Conservation (phyloP, 2,888 invertebrate genomes). For the Aphidius colemani region DNA sequence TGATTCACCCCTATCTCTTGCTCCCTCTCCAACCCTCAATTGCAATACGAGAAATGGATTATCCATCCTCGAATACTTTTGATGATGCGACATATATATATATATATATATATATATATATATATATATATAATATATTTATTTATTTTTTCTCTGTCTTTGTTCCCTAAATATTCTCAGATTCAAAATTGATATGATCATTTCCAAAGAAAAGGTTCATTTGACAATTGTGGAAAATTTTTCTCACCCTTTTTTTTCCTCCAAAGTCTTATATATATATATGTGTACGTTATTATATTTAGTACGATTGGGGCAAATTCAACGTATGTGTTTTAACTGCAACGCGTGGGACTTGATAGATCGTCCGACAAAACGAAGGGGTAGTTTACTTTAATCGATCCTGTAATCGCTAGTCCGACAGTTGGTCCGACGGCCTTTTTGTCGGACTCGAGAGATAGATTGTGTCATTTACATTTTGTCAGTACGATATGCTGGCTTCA, state of each 20-base stretch:
- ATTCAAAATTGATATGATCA: too few relatives aligned
- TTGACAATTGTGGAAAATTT: background rate
- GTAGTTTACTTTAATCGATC: conserved; percentile 61
- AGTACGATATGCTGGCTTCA: conserved; percentile 55
- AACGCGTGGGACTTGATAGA: conserved; percentile 55
- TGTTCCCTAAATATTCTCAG: background rate
- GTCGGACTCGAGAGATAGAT: conserved; percentile 58
- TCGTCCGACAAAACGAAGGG: conserved; percentile 58
- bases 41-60: conserved; percentile 56
- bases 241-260: background rate
- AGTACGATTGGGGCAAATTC: too few relatives aligned
- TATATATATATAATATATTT: conserved; percentile 19
- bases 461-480: conserved; percentile 61
- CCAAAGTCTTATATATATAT: conserved; percentile 18
- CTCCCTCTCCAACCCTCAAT: conserved; percentile 24
- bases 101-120: too few relatives aligned
- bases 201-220: too few relatives aligned
- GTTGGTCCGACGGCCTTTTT: conserved; percentile 58
- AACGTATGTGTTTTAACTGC: too few relatives aligned
- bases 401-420: conserved; percentile 59
- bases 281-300: conserved; percentile 35
- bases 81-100: too few relatives aligned
- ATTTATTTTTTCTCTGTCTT: background rate
- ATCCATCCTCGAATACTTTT: conserved; percentile 31
- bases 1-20: conserved; percentile 36